Conservation (phyloP, 2,797 vertebrate species). For the Poeciliopsis infans region DNA sequence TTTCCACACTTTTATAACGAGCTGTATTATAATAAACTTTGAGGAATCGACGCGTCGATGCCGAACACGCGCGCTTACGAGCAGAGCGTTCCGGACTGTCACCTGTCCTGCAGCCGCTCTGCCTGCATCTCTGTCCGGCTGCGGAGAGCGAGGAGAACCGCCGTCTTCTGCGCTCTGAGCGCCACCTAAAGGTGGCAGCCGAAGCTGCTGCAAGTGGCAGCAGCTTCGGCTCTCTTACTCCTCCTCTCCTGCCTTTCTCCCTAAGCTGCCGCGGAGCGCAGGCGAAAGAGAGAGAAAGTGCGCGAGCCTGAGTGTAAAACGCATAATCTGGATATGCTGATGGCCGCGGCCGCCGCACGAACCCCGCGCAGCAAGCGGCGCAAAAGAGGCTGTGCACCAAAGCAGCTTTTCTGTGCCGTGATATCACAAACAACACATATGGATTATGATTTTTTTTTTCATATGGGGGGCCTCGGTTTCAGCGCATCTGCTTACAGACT, state of each 20-base stretch:
- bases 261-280: constrained; percentile 3
- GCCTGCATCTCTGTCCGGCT: constrained; percentile 17
- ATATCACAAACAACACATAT: constrained; percentile 51
- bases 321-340: constrained; percentile 8
- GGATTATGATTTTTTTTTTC: constrained; percentile 49
- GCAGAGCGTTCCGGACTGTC: neutral
- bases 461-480: constrained; percentile 27
- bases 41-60: constrained; percentile 14
- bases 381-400: constrained; percentile 23
- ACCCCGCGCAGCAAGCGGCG: constrained; percentile 23
- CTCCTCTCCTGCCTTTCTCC: neutral
- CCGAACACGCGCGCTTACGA: neutral
- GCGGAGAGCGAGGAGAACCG: constrained; percentile 13
- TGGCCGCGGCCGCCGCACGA: constrained; percentile 11
- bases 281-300: constrained; percentile 7
- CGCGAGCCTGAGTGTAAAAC: constrained; percentile 11
- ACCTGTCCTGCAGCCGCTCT: constrained; percentile 1
- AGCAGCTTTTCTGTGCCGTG: constrained; percentile 45
- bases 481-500: constrained; percentile 25
- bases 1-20: too few species aligned
- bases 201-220: too few species aligned
- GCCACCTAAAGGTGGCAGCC: constrained; percentile 78
- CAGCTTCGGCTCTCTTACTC: neutral
- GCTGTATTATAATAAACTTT: neutral
- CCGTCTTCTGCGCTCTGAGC: constrained; percentile 76